Evolutionary conservation across 2,888 invertebrate genomes (phyloP), one percentile per base, ranked within the genome.

Genomic region (Eristalinus aeneus): DNA sequence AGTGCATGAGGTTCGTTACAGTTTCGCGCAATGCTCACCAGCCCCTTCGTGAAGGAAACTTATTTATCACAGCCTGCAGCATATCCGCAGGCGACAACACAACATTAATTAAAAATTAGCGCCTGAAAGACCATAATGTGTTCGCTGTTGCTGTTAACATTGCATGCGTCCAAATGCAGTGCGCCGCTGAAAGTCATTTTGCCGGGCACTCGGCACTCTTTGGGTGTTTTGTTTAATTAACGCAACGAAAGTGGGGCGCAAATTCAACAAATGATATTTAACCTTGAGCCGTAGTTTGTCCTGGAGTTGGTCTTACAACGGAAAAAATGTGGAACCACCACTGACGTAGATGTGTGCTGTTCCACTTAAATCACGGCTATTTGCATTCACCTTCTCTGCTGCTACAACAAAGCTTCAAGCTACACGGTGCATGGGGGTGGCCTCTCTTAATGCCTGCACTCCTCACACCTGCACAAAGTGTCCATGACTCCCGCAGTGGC

Each of bases 351-450:
- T 81, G 76, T 81, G 72, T 85, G 64, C 81, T 73, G 76, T 77
- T 76, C 85, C 81, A 81, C 85, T 85, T 76, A 77, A 81, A 46
- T 56, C 77, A 56, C 68, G 69, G 85, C 76, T 85, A 77, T 85
- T 85, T 85, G 85, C 72, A 85, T 76, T 81, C 76, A 77, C 64
- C 68, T 76, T 32, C 53, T 16, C 27, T 76, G 71, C 53, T 76
- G 68, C 72, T 32, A 58, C 61, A 75, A 85, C 81, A 85, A 81
- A 60, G 68, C 71, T 76, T 76, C 46, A 56, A 80, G 60, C 60
- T 67, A 58, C 54, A 16, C 1, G 22, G 31, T 63, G 61, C 23
- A 73, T 36, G 63, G 46, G 74, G 64, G 74, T 74, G 74, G 32
- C 31, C 34, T 63, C 58, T n/a, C 32, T 6, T 32, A 68, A 46